Evolutionary conservation across 2,113 vertebrate species (phyloP).

Genomic region (Lynx canadensis): DNA sequence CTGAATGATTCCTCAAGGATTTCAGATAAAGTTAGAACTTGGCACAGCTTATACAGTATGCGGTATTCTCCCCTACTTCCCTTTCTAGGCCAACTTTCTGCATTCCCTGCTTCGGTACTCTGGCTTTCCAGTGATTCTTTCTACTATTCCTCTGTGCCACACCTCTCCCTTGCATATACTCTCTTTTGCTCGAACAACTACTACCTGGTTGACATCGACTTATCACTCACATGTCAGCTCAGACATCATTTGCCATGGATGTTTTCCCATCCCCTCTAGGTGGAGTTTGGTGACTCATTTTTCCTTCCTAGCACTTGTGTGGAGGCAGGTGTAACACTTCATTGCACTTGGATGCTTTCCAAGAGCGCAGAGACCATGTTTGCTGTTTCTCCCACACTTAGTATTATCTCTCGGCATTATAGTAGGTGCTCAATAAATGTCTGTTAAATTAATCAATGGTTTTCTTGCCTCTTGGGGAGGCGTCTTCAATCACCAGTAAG

Average conservation of each 20-base stretch:
- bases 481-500: neutral
- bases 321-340: no score
- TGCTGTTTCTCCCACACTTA: neutral
- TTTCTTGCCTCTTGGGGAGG: neutral
- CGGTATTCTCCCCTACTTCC: neutral
- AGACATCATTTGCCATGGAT: neutral
- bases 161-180: neutral
- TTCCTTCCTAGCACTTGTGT: neutral
- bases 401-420: neutral
- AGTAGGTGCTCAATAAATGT: neutral
- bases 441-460: neutral
- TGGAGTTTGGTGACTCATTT: neutral
- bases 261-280: neutral
- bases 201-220: neutral
- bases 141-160: neutral
- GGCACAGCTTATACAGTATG: neutral
- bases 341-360: neutral
- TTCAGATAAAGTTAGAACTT: neutral
- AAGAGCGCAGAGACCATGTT: neutral
- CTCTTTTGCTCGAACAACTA: neutral
- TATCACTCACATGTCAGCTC: neutral
- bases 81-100: neutral
- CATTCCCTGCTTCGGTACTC: neutral
- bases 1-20: neutral
- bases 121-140: neutral